These are phyloP conservation scores for Psammodynastes pulverulentus DNA, from an alignment of 2,113 vertebrate species.

Conservation along the genomic window DNA sequence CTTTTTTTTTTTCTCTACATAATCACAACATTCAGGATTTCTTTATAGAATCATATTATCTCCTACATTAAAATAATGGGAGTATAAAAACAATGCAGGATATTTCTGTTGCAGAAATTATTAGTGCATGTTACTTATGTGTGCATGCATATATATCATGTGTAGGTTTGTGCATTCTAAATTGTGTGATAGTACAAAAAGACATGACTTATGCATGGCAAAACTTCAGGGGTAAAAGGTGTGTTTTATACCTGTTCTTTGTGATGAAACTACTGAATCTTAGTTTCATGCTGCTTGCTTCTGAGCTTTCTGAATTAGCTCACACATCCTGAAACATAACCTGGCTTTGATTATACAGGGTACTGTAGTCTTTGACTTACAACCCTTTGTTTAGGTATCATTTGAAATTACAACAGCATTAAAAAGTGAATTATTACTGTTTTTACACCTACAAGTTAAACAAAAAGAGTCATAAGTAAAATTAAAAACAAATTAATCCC, in stretches of 20 bases:
- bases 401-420: background rate
- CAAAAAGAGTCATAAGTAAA: background rate
- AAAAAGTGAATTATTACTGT: background rate
- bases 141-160: background rate
- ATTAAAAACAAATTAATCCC: background rate
- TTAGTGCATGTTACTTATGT: background rate
- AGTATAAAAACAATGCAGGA: background rate
- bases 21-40: background rate
- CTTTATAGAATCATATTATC: background rate
- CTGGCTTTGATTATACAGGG: background rate
- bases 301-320: background rate
- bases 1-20: background rate
- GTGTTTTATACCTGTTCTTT: background rate
- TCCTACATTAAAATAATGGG: background rate
- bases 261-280: background rate
- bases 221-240: background rate
- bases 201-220: too few relatives aligned
- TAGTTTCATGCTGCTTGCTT: background rate
- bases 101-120: background rate
- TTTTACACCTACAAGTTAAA: background rate
- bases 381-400: background rate
- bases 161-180: background rate
- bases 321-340: background rate
- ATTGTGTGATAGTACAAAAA: background rate
- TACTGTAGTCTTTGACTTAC: background rate